Percentiles rank a stretch among this genome's conserved stretches.
Evolutionary conservation across 2,113 vertebrate species (phyloP).

Genomic region (Hippocampus abdominalis): DNA sequence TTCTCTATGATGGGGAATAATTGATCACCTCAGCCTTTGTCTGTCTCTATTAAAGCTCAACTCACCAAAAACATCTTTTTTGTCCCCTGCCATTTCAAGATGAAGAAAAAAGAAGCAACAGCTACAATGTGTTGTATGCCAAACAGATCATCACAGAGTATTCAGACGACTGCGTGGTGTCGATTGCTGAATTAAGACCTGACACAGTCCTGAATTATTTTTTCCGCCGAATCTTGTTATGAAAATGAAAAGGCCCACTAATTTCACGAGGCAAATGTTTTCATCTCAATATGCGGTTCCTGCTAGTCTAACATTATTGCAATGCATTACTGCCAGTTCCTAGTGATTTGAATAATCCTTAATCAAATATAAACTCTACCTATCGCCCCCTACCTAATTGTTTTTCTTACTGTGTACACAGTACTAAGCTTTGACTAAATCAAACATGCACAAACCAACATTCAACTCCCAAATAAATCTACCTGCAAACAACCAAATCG

Average conservation of each 20-base stretch:
- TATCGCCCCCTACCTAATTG: slow-evolving; percentile 6
- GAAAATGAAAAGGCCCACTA: not conserved
- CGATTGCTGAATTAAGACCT: not conserved
- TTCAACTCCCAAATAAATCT: slow-evolving; percentile 26
- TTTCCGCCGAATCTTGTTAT: not conserved
- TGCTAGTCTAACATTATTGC: slow-evolving; percentile 4
- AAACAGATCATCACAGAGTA: not conserved
- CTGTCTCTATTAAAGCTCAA: slow-evolving; percentile 42
- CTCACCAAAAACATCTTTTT: slow-evolving; percentile 7
- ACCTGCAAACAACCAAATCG: slow-evolving; percentile 23
- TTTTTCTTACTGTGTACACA: slow-evolving; percentile 18
- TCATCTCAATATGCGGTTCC: not conserved
- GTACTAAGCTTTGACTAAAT: slow-evolving; percentile 15
- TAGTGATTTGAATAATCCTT: slow-evolving; percentile 25
- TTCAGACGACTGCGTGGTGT: not conserved
- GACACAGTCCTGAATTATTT: not conserved
- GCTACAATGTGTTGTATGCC: not conserved
- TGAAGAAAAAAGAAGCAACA: not conserved
- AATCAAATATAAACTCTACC: slow-evolving; percentile 41
- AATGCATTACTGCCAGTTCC: slow-evolving; percentile 20
- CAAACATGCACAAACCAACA: slow-evolving; percentile 39
- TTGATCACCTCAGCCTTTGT: slow-evolving; percentile 57
- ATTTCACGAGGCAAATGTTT: slow-evolving; percentile 3
- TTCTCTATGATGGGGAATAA: slow-evolving; percentile 60
- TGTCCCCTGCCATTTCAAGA: not conserved